These are phyloP conservation scores for Epizoanthus ramosus DNA, from an alignment of 92 coral and sea anemone species.

Conservation along the genomic window DNA sequence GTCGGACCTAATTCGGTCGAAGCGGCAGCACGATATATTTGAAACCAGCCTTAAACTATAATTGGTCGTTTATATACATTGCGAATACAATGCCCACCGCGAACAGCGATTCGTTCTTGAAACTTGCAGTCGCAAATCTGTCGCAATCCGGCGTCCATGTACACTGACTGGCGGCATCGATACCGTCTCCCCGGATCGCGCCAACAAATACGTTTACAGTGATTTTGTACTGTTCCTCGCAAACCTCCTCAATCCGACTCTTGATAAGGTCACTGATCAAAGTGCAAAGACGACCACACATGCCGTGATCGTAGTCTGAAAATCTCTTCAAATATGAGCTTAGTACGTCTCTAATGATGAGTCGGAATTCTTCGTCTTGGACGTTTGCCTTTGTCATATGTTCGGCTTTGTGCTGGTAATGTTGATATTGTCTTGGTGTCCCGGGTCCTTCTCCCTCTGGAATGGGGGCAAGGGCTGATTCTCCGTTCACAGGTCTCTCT, in stretches of 20 bases:
- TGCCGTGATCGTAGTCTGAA: constrained; percentile 61
- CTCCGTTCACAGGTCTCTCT: background rate
- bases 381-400: constrained; percentile 30
- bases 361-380: constrained; percentile 63
- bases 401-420: background rate
- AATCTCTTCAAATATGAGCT: constrained; percentile 67
- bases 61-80: constrained; percentile 24
- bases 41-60: too few relatives aligned
- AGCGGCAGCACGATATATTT: too few relatives aligned
- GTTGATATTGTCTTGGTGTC: background rate
- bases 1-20: too few relatives aligned
- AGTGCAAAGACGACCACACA: constrained; percentile 62
- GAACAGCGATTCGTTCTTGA: constrained; percentile 63
- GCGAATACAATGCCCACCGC: constrained; percentile 82
- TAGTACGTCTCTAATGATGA: constrained; percentile 63
- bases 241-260: constrained; percentile 61
- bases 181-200: constrained; percentile 68
- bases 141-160: constrained; percentile 73
- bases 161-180: constrained; percentile 75
- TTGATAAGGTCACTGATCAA: constrained; percentile 73
- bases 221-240: constrained; percentile 60
- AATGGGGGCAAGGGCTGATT: constrained; percentile 27
- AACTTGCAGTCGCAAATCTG: constrained; percentile 77
- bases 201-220: constrained; percentile 74
- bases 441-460: constrained; percentile 11